Evolutionary conservation across 92 coral and sea anemone genomes (phyloP).

Genomic region (Epizoanthus scotinus): DNA sequence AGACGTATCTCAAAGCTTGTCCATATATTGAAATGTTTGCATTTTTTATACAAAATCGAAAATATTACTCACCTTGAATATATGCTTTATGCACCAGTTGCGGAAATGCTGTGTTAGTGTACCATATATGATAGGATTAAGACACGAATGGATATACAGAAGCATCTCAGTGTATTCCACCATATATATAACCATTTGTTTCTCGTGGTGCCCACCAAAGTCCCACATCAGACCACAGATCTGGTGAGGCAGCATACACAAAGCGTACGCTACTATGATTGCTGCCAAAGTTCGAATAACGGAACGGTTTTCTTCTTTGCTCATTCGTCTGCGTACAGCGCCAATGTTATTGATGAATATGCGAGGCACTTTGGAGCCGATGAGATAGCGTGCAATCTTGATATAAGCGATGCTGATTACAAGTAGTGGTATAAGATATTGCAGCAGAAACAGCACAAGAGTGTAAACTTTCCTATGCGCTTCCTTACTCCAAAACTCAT

Average conservation of each 20-base stretch:
- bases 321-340: slow-evolving; percentile 20
- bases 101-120: slow-evolving; percentile 37
- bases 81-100: background rate
- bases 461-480: slow-evolving; percentile 14
- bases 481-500: background rate
- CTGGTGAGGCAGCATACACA: slow-evolving; percentile 32
- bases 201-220: slow-evolving; percentile 13
- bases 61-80: background rate
- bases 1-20: background rate
- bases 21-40: background rate
- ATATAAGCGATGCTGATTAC: slow-evolving; percentile 17
- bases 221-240: slow-evolving; percentile 31
- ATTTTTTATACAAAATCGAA: background rate
- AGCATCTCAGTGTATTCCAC: slow-evolving; percentile 12
- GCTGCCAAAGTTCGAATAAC: slow-evolving; percentile 28
- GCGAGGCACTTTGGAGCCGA: slow-evolving; percentile 34
- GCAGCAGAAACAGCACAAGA: background rate
- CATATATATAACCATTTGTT: slow-evolving; percentile 13
- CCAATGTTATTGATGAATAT: slow-evolving; percentile 23
- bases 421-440: slow-evolving; percentile 23
- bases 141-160: slow-evolving; percentile 18
- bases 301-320: slow-evolving; percentile 23
- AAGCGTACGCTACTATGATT: slow-evolving; percentile 24
- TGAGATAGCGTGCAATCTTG: slow-evolving; percentile 28
- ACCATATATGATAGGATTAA: slow-evolving; percentile 36